Base-by-base conservation (phyloP, 2,797 vertebrate genomes). In the Thunnus albacares region DNA sequence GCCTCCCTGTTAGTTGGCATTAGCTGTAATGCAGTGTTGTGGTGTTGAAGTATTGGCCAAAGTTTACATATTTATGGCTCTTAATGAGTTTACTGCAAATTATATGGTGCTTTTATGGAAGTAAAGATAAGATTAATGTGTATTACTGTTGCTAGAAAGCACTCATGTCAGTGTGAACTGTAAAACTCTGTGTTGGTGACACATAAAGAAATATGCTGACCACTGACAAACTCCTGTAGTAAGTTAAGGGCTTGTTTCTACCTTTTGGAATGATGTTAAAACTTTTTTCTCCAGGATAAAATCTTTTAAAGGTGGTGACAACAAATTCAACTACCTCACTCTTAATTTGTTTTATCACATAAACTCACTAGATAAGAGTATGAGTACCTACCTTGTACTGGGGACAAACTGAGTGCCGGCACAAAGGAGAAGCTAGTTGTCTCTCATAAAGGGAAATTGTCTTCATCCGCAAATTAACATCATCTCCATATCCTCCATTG, bases 341-440 rank as follows among this genome's bases (percentile, higher is more conserved):
- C 5, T 41, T 53, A 30, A 26, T 22, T 18, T 45, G 15, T 59
- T 73, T 56, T 57, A 64, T 35, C 20, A 18, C 18, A 61, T 52
- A n/a, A 26, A 24, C 30, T 10, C 47, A 22, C 2, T 20, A 52
- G 30, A 79, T 18, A 61, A n/a, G 45, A 61, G n/a, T 24, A 12
- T 5, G 47, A 17, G 45, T 17, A 30, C 87, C 45, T 88, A 93
- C 90, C 90, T 83, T 79, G 55, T 18, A 71, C 1, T 5, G 61
- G 61, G 6, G 3, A 11, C 58, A 35, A 52, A 47, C 22, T 5
- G 3, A 45, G n/a, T 22, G 43, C 41, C 22, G 22, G 33, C 9
- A 28, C 14, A 45, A 6, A 20, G n/a, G 72, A 74, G 47, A 43
- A 43, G 41, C 51, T 28, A 15, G 18, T 14, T 12, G 63, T 64